phyloP scores from a whole-genome alignment of 35 echinoderm and acorn worm genomes.

The Apostichopus californicus region DNA sequence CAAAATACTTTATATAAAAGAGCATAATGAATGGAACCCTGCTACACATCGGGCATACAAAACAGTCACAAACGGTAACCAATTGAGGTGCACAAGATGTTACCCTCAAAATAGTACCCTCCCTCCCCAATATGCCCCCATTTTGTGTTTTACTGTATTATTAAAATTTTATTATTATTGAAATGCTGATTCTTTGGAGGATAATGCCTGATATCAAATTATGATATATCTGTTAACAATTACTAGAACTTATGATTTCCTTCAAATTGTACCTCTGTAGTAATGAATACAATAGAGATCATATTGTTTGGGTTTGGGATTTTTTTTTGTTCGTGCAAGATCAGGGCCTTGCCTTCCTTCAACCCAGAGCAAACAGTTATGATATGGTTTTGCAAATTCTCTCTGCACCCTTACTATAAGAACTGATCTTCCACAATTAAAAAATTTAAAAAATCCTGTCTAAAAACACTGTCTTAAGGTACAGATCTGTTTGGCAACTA shows the following conservation, averaged over 20 bases:
- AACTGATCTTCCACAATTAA: no score
- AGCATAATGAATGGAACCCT: not conserved
- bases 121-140: not conserved
- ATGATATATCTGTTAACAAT: not conserved
- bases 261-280: not conserved
- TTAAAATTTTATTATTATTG: not conserved
- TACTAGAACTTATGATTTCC: not conserved
- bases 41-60: not conserved
- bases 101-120: not conserved
- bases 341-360: not conserved
- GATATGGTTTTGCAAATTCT: not conserved
- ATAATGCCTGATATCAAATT: not conserved
- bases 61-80: no score
- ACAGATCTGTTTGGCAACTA: constrained; percentile 7
- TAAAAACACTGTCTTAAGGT: not conserved
- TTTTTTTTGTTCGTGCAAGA: not conserved
- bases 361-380: not conserved
- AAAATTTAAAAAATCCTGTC: no score
- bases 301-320: not conserved
- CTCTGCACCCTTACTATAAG: no score
- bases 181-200: not conserved
- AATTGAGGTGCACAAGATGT: no score
- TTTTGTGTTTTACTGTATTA: no score
- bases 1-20: constrained; percentile 37
- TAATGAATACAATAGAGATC: constrained; percentile 1